A percentile compares a stretch with the other conserved stretches of the same genome.
phyloP scores from a whole-genome alignment of 2,888 invertebrate genomes.

The Eristalinus sepulchralis region DNA sequence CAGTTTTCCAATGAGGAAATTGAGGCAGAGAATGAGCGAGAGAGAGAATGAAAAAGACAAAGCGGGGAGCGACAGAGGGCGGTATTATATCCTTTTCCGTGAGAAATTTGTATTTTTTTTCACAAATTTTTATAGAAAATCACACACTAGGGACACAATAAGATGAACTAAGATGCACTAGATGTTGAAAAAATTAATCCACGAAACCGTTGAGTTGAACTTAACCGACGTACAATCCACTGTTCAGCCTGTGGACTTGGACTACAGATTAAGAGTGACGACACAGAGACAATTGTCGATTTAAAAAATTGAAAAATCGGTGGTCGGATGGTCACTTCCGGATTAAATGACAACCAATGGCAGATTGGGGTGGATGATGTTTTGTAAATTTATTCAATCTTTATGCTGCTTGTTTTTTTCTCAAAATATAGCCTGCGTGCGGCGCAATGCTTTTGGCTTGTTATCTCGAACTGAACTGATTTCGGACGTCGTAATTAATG shows the following conservation, averaged over 20 bases:
- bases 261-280: neutral
- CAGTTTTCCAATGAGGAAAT: constrained; percentile 44
- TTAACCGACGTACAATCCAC: constrained; percentile 25
- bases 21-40: neutral
- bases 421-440: neutral
- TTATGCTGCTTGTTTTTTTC: neutral
- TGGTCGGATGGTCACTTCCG: constrained; percentile 43
- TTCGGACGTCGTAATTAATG: constrained; percentile 63
- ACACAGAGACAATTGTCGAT: constrained; percentile 31
- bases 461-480: constrained; percentile 67
- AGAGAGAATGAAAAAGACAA: neutral
- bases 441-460: constrained; percentile 21
- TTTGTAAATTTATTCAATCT: constrained; percentile 9
- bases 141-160: neutral
- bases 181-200: neutral
- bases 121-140: neutral
- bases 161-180: neutral
- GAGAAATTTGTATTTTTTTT: neutral
- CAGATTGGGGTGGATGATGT: constrained; percentile 17
- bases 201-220: neutral
- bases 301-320: constrained; percentile 40
- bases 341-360: constrained; percentile 6
- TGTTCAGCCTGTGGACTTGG: neutral
- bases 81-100: constrained; percentile 19
- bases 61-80: constrained; percentile 1